phyloP scores from a whole-genome alignment of 2,113 vertebrate genomes.

The Cryptotis parvus region DNA sequence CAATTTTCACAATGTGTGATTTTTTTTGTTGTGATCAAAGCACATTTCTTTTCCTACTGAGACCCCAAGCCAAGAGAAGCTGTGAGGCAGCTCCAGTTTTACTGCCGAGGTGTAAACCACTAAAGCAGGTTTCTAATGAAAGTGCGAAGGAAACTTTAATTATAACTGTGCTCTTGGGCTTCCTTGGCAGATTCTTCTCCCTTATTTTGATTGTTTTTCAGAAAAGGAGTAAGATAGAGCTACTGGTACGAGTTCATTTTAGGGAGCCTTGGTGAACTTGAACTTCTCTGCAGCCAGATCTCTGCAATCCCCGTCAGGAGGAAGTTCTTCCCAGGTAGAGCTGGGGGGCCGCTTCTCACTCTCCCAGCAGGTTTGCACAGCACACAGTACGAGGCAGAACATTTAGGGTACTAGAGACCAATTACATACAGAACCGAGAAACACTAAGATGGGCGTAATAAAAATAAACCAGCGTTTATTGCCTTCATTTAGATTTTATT shows the following conservation, averaged over 20 bases:
- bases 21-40: conserved; percentile 48
- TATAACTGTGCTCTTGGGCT: conserved; percentile 80
- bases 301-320: neutral
- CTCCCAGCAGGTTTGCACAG: neutral
- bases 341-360: neutral
- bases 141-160: conserved; percentile 84
- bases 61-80: conserved; percentile 28
- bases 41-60: neutral
- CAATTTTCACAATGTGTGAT: neutral
- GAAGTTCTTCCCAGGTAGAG: neutral
- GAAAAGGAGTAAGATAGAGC: conserved; percentile 60
- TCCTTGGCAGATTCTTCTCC: conserved; percentile 77
- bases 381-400: neutral
- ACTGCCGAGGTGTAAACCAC: conserved; percentile 72
- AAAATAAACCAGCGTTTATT: conserved; percentile 28
- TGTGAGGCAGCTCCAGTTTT: neutral
- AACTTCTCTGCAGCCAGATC: neutral
- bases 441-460: conserved; percentile 49
- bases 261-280: conserved; percentile 14
- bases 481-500: neutral
- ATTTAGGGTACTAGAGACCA: conserved; percentile 11
- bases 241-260: conserved; percentile 79
- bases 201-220: conserved; percentile 79
- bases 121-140: conserved; percentile 81
- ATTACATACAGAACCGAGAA: neutral